Conservation (phyloP, 2,113 vertebrate species). For the Zapus hudsonius region DNA sequence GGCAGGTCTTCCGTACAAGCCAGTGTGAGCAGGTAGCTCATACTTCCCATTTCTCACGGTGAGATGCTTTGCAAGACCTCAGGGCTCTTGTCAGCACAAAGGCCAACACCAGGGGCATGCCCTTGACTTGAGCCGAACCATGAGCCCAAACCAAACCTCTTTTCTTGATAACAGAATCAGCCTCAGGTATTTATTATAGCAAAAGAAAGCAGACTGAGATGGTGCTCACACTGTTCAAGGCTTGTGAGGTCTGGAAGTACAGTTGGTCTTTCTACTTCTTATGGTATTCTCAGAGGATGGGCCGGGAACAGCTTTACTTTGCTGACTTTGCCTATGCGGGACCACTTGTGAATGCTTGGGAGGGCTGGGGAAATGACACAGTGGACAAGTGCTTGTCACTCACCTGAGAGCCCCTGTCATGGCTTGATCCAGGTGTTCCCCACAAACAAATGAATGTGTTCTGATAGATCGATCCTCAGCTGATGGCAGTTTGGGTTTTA, state of each 20-base stretch:
- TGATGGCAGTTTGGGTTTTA: no score
- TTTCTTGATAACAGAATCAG: background rate
- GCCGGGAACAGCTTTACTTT: background rate
- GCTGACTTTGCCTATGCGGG: no score
- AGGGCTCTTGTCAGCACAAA: background rate
- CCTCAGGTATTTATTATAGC: background rate
- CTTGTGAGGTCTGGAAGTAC: rapidly evolving
- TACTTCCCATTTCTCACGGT: background rate
- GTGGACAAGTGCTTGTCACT: background rate
- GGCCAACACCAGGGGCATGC: background rate
- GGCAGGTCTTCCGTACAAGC: no score
- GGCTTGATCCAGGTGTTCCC: no score
- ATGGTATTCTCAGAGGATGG: background rate
- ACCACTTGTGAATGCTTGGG: no score
- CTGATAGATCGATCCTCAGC: no score
- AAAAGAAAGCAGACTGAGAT: background rate
- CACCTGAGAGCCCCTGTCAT: background rate
- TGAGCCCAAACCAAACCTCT: background rate
- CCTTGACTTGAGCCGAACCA: no score
- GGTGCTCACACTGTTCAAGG: no score
- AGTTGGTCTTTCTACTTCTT: background rate
- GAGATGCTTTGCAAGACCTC: background rate
- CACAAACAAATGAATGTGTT: no score
- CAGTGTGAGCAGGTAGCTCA: background rate
- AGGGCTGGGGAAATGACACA: background rate